phyloP scores from a whole-genome alignment of 1,140 invertebrate species.

The Ladona fulva region DNA sequence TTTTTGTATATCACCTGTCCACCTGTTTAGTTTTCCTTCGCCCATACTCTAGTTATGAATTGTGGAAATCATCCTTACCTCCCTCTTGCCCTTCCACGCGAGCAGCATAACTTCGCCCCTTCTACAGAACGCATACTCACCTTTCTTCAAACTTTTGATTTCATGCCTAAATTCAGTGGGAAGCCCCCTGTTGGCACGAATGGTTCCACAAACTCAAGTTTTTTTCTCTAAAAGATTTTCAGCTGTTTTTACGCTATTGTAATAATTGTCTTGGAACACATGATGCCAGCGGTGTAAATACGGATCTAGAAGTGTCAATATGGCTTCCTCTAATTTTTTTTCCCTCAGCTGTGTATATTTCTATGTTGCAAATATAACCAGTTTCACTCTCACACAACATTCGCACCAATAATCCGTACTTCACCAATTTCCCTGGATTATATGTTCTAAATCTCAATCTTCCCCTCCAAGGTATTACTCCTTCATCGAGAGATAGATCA shows the following conservation, averaged over 20 bases:
- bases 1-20: background rate
- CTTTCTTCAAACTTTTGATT: background rate
- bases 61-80: background rate
- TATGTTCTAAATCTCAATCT: background rate
- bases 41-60: background rate
- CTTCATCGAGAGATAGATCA: background rate
- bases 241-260: background rate
- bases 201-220: background rate
- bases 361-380: background rate
- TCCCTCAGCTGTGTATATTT: background rate
- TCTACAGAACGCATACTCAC: background rate
- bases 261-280: background rate
- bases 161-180: background rate
- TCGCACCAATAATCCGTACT: background rate
- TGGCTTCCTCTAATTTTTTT: background rate
- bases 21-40: background rate
- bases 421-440: background rate
- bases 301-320: background rate
- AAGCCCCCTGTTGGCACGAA: background rate
- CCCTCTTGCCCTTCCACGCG: background rate
- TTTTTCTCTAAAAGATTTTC: background rate
- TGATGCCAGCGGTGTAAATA: background rate
- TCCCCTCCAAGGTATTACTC: background rate
- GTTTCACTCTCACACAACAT: background rate
- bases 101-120: background rate